Evolutionary conservation across 2,113 vertebrate genomes (phyloP).

Genomic region (Eupsittula cactorum): DNA sequence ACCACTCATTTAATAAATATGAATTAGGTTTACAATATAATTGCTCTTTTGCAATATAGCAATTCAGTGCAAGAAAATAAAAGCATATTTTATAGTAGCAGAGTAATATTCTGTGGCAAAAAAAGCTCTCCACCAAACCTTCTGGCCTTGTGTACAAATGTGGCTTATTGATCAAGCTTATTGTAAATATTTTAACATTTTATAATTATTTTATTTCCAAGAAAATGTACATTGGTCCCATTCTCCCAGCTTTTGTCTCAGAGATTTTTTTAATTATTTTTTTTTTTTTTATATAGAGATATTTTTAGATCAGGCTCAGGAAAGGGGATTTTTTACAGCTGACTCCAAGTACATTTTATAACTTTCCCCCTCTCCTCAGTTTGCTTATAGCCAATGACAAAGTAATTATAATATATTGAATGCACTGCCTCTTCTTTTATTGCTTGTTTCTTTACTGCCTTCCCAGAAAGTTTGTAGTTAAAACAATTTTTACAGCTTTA

Average conservation of each 20-base stretch:
- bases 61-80: neutral
- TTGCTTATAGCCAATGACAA: neutral
- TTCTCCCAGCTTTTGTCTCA: neutral
- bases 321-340: neutral
- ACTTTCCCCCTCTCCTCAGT: neutral
- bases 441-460: neutral
- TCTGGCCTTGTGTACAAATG: neutral
- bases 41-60: neutral
- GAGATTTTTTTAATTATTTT: neutral
- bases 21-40: neutral
- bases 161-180: neutral
- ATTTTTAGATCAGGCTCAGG: neutral
- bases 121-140: neutral
- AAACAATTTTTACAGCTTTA: neutral
- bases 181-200: neutral
- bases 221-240: neutral
- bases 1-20: neutral
- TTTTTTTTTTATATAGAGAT: neutral
- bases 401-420: neutral
- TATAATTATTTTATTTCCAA: neutral
- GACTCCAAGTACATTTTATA: neutral
- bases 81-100: neutral
- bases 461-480: neutral
- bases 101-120: neutral
- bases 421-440: neutral